These are phyloP conservation scores for Pithys albifrons DNA, from an alignment of 2,113 vertebrate species.

Conservation along the genomic window DNA sequence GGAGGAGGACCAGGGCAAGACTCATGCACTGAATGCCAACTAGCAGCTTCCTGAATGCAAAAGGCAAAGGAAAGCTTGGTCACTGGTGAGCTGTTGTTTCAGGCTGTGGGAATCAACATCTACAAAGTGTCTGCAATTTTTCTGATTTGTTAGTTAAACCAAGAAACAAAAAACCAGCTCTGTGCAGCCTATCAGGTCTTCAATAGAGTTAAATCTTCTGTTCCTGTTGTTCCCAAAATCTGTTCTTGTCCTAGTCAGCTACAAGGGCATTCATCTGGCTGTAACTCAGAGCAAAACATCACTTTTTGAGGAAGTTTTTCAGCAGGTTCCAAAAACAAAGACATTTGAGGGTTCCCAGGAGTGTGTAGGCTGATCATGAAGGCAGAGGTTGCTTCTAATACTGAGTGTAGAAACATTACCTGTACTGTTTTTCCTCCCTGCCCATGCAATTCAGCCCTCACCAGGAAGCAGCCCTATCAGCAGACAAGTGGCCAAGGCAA, in stretches of 20 bases:
- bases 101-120: background rate
- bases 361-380: background rate
- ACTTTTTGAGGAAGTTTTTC: background rate
- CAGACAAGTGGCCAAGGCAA: background rate
- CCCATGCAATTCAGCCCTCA: background rate
- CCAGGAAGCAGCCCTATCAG: background rate
- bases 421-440: background rate
- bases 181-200: background rate
- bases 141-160: background rate
- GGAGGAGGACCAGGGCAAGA: background rate
- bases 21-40: background rate
- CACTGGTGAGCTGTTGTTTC: background rate
- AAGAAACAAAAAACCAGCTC: background rate
- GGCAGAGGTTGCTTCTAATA: background rate
- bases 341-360: background rate
- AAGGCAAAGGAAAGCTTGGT: background rate
- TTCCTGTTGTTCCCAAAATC: background rate
- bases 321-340: background rate
- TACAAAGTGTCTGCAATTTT: background rate
- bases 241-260: background rate
- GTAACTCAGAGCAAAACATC: background rate
- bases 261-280: background rate
- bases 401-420: background rate
- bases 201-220: accelerated
- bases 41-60: background rate